Conservation (phyloP, 1,140 invertebrate species). For the Ganaspis sp. region DNA sequence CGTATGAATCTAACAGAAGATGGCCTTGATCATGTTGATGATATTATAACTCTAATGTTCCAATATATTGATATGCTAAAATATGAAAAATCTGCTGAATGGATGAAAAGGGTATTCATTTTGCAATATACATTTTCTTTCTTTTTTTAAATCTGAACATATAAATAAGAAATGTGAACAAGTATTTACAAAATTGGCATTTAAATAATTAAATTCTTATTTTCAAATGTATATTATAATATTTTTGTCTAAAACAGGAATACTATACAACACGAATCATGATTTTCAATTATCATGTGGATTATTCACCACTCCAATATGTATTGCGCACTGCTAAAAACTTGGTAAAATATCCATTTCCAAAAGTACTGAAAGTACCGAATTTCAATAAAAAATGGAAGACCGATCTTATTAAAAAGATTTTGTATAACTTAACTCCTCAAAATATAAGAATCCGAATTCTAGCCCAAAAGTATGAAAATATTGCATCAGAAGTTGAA, state of each 20-base stretch:
- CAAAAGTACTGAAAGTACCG: slow-evolving; percentile 88
- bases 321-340: slow-evolving; percentile 81
- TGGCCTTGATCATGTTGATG: slow-evolving; percentile 90
- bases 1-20: slow-evolving; percentile 94
- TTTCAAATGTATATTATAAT: no score
- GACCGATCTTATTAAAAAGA: slow-evolving; percentile 87
- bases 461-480: slow-evolving; percentile 84
- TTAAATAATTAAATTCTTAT: no score
- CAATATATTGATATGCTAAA: slow-evolving; percentile 93
- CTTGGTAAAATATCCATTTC: slow-evolving; percentile 87
- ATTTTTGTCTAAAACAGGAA: slow-evolving; percentile 80
- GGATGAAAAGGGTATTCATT: slow-evolving; percentile 84
- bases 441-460: slow-evolving; percentile 87
- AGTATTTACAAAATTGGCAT: no score
- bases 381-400: slow-evolving; percentile 89
- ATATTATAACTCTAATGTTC: slow-evolving; percentile 90
- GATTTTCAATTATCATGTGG: slow-evolving; percentile 94
- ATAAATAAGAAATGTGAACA: no score
- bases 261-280: slow-evolving; percentile 86
- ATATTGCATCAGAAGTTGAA: slow-evolving; percentile 82
- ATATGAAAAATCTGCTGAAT: slow-evolving; percentile 84
- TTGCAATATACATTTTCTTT: no score
- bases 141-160: no score
- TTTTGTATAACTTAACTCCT: slow-evolving; percentile 86
- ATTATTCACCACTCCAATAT: slow-evolving; percentile 87